phyloP scores from a whole-genome alignment of 2,113 vertebrate genomes.

The Meleagris gallopavo region DNA sequence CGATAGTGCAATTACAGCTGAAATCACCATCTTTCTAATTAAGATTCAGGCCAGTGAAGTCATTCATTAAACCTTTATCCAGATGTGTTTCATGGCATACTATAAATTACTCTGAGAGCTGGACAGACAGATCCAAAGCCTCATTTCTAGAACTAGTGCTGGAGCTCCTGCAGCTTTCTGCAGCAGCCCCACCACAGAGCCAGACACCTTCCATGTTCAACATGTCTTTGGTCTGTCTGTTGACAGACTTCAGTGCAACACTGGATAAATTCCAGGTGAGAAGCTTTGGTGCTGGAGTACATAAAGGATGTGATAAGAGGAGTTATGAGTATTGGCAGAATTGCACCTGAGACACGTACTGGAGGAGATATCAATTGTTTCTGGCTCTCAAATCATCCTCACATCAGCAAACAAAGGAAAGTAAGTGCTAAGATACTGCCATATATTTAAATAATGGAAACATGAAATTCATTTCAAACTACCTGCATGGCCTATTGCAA shows the following conservation, averaged over 20 bases:
- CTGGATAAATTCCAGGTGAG: not conserved
- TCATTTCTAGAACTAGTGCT: not conserved
- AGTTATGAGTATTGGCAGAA: not conserved
- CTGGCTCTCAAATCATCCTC: not conserved
- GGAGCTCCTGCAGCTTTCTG: not conserved
- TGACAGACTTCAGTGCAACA: not conserved
- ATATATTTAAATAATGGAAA: not conserved
- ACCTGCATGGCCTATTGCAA: not conserved
- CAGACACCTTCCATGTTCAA: fast-evolving
- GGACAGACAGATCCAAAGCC: not conserved
- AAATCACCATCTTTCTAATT: not conserved
- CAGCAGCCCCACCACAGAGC: not conserved
- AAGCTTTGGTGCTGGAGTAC: not conserved
- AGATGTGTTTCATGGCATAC: not conserved
- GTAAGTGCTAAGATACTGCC: not conserved
- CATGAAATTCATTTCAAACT: not conserved
- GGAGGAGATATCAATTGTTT: not conserved
- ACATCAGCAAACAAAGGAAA: not conserved
- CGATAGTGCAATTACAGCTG: not conserved
- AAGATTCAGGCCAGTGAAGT: not conserved
- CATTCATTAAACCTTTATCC: not conserved
- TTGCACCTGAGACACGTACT: not conserved
- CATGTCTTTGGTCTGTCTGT: not conserved
- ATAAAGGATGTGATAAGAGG: not conserved
- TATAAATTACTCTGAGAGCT: not conserved